phyloP scores from a whole-genome alignment of 2,113 vertebrate genomes.

The Urocolius indicus region DNA sequence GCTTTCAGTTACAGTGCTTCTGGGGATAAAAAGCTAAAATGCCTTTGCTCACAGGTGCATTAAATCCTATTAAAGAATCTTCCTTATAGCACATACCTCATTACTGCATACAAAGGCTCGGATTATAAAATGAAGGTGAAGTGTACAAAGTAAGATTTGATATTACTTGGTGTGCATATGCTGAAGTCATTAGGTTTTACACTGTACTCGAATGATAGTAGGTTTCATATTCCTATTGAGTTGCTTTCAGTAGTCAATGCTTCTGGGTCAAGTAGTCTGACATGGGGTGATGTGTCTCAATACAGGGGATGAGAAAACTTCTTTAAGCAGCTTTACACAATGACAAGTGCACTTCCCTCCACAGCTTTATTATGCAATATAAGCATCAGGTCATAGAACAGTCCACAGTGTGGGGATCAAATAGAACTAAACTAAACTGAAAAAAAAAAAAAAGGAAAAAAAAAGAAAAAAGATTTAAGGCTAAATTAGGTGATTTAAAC shows the following conservation, averaged over 20 bases:
- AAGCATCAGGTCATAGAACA: slow-evolving; percentile 82
- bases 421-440: slow-evolving; percentile 68
- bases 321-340: slow-evolving; percentile 82
- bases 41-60: slow-evolving; percentile 88
- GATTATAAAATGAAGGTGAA: slow-evolving; percentile 88
- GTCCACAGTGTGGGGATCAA: slow-evolving; percentile 78
- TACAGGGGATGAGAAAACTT: slow-evolving; percentile 81
- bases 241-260: slow-evolving; percentile 78
- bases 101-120: slow-evolving; percentile 86
- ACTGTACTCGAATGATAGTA: slow-evolving; percentile 77
- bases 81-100: slow-evolving; percentile 89
- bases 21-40: slow-evolving; percentile 87
- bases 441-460: neutral
- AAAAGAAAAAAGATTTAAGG: slow-evolving; percentile 76
- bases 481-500: slow-evolving; percentile 88
- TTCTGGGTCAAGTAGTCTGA: slow-evolving; percentile 83
- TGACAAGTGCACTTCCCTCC: slow-evolving; percentile 77
- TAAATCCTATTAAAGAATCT: slow-evolving; percentile 89
- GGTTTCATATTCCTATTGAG: slow-evolving; percentile 81
- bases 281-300: slow-evolving; percentile 81
- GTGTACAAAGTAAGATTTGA: slow-evolving; percentile 83
- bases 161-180: slow-evolving; percentile 84
- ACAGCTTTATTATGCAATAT: slow-evolving; percentile 81
- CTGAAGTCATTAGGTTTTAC: slow-evolving; percentile 85
- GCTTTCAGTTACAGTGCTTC: slow-evolving; percentile 85